phyloP scores from a whole-genome alignment of 1,140 invertebrate genomes.

The Chlorops oryzae region DNA sequence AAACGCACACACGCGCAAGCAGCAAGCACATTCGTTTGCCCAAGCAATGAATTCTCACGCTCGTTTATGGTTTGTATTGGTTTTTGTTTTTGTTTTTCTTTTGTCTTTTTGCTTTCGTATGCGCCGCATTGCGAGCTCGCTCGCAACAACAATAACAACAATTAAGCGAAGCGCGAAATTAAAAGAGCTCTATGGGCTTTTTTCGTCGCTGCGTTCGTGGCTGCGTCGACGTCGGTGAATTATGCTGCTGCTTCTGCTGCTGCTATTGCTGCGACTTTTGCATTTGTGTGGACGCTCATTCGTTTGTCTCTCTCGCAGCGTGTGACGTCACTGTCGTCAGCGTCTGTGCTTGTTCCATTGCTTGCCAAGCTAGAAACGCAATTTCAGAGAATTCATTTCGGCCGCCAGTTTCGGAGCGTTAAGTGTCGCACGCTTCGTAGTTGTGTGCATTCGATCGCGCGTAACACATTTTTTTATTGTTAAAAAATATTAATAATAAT shows the following conservation, averaged over 20 bases:
- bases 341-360: constrained; percentile 15
- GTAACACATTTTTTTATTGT: constrained; percentile 1
- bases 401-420: constrained; percentile 48
- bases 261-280: background rate
- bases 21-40: too few species aligned
- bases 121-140: too few species aligned
- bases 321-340: constrained; percentile 17
- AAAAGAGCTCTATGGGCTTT: constrained; percentile 15
- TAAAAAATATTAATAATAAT: too few species aligned
- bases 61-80: too few species aligned
- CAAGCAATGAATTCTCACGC: too few species aligned
- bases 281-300: constrained; percentile 9
- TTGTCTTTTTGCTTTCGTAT: too few species aligned
- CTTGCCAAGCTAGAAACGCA: constrained; percentile 40
- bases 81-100: too few species aligned
- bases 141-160: background rate
- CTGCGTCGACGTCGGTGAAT: too few species aligned
- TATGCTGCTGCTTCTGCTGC: background rate
- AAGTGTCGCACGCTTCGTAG: too few species aligned
- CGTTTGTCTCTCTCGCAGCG: constrained; percentile 10
- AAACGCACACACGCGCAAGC: too few species aligned
- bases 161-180: background rate
- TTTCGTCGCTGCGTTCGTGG: constrained; percentile 20
- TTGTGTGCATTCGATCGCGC: constrained; percentile 40
- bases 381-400: constrained; percentile 43